These are phyloP conservation scores for Chiroxiphia lanceolata DNA, from an alignment of 2,797 vertebrate genomes.

Conservation along the genomic window DNA sequence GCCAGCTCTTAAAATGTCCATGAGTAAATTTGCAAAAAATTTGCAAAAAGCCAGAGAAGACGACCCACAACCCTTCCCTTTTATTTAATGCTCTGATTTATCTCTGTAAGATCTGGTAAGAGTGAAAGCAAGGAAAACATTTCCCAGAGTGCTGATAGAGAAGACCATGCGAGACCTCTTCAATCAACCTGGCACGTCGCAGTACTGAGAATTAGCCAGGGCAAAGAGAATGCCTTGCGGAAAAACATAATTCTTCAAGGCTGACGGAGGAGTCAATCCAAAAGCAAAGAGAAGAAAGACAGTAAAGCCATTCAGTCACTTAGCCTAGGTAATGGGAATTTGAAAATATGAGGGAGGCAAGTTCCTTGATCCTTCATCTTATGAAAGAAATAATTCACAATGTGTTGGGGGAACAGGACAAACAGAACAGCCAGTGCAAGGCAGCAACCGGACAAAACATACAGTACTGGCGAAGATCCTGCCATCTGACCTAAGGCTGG, in stretches of 20 bases:
- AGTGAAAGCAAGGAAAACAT: not conserved
- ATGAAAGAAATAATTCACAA: not conserved
- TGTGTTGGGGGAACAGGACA: not conserved
- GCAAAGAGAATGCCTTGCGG: not conserved
- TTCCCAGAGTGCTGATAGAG: not conserved
- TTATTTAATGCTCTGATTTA: not conserved
- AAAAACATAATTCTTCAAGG: not conserved
- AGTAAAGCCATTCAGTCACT: not conserved
- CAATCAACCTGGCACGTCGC: not conserved
- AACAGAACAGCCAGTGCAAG: not conserved
- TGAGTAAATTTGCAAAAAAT: not conserved
- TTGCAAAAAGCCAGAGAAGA: not conserved
- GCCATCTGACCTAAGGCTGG: not conserved
- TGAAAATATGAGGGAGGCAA: not conserved
- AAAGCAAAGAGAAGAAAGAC: not conserved
- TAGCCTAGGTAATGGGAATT: not conserved
- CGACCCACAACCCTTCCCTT: not conserved
- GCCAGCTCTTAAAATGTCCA: not conserved
- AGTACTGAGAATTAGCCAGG: not conserved
- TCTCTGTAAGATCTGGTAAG: not conserved
- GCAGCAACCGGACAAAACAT: not conserved
- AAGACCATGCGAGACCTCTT: not conserved
- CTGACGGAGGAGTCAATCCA: not conserved
- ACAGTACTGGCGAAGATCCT: not conserved
- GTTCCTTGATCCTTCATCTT: not conserved